Percentiles rank a stretch among this genome's conserved stretches.
Evolutionary conservation across 64 coral and sea anemone genomes (phyloP).

Genomic region (Actinia tenebrosa): DNA sequence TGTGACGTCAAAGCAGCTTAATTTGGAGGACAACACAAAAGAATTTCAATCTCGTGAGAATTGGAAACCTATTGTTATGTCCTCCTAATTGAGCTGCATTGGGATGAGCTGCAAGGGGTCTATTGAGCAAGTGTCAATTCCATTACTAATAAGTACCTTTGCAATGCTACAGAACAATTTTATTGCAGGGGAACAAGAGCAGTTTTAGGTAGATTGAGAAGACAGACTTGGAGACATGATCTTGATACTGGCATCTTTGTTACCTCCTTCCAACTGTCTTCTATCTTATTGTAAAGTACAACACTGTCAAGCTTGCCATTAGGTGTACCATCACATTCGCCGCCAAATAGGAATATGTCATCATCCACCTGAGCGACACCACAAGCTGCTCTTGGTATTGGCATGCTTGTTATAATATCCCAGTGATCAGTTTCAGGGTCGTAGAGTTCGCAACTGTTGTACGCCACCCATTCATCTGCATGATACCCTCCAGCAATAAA

Average conservation of each 20-base stretch:
- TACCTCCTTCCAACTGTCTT: conserved; percentile 11
- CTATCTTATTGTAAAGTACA: neutral
- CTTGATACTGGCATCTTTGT: neutral
- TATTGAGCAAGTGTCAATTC: no score
- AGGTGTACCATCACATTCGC: neutral
- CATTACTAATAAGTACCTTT: no score
- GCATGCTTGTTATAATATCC: conserved; percentile 15
- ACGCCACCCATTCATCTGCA: neutral
- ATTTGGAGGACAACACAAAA: no score
- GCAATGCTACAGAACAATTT: neutral
- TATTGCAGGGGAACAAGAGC: neutral
- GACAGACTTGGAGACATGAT: neutral
- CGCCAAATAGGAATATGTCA: conserved; percentile 31
- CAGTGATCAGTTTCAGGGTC: conserved; percentile 18
- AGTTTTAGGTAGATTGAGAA: neutral
- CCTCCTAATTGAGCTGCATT: no score
- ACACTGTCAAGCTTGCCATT: conserved; percentile 29
- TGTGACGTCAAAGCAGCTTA: no score
- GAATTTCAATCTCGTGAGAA: no score
- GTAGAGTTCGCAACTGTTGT: conserved; percentile 29
- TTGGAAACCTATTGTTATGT: no score
- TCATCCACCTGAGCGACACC: neutral
- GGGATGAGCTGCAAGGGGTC: no score
- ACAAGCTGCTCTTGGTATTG: conserved; percentile 23
- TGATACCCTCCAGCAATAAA: conserved; percentile 5